Evolutionary conservation across 2,113 vertebrate genomes (phyloP).

Genomic region (Opisthocomus hoazin): DNA sequence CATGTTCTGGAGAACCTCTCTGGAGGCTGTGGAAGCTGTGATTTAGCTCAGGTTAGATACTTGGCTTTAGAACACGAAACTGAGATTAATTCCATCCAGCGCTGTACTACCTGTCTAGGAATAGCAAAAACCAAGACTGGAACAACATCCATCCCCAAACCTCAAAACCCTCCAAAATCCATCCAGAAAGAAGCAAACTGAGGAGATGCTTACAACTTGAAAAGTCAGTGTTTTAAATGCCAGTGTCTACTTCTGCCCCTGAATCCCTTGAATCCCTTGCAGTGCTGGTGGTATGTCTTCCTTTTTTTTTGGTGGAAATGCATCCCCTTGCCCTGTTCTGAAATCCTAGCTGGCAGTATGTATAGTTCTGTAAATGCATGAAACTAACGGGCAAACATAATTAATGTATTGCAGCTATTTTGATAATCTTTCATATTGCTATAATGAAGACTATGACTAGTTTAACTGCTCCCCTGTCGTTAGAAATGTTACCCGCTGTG

Average conservation of each 20-base stretch:
- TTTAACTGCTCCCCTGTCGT: background rate
- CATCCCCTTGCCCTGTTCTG: background rate
- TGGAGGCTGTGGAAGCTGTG: background rate
- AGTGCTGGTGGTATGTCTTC: background rate
- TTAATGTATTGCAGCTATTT: background rate
- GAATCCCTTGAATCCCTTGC: background rate
- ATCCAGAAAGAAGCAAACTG: background rate
- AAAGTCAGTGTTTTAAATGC: background rate
- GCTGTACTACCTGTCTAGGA: background rate
- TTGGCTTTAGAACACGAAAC: background rate
- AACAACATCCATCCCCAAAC: background rate
- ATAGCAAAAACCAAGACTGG: background rate
- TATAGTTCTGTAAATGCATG: background rate
- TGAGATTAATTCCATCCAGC: background rate
- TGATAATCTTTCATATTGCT: background rate
- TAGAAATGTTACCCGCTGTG: background rate
- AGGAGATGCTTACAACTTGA: background rate
- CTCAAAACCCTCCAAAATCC: background rate
- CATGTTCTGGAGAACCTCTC: background rate
- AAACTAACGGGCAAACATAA: background rate
- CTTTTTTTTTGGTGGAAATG: background rate
- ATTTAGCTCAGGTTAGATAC: constrained; percentile 1
- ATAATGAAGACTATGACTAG: background rate
- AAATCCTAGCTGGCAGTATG: background rate
- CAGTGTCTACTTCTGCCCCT: background rate